Base-by-base conservation (phyloP, 1,140 invertebrate species). In the Streblospio benedicti region DNA sequence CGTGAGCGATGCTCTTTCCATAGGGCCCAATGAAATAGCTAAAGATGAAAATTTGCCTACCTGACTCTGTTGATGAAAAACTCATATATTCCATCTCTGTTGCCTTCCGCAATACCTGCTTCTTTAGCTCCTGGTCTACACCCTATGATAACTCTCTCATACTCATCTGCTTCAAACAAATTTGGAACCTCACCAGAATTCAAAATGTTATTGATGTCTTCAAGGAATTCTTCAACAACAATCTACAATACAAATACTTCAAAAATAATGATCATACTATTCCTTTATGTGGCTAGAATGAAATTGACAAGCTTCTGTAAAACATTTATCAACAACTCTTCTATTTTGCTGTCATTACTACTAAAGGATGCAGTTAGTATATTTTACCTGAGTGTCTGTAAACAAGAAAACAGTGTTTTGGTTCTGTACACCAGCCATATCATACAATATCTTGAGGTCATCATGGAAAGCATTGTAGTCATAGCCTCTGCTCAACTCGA, bases 151-250 rank as follows among this genome's bases (percentile, higher is more conserved):
- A 88, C 83, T 70, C 87, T 86, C 69, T 93, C 90, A 67, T 86
- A 85, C 62, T 91, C 87, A 65, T 93, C 90, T 0, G 85, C 81
- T 68, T 91, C 89, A 74, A 78, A 78, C 55, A 78, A 64, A 62
- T 72, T 78, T 43, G 77, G 74, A 16, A 78, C 78, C 64, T 79
- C 77, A 41, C 78, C 73, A 59, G 76, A 77, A 65, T 79, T 79
- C 4, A 79, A 67, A 45, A 92, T 87, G 70, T 93, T 92, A 70
- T 92, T 93, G 25, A 93, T 88, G 70, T 93, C 90, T 75, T 93
- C 89, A n/a, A 91, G 80, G 73, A 91, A 91, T 38, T 84, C 81
- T 69, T 90, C 87, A 31, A 89, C 86, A 0, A 83, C 84, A 50
- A 91, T 85, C 76, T 77, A 54, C 23, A 32, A 61, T 25, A 20